Conservation (phyloP, 53 echinoderm and acorn worm genomes). For the Paracentrotus lividus region DNA sequence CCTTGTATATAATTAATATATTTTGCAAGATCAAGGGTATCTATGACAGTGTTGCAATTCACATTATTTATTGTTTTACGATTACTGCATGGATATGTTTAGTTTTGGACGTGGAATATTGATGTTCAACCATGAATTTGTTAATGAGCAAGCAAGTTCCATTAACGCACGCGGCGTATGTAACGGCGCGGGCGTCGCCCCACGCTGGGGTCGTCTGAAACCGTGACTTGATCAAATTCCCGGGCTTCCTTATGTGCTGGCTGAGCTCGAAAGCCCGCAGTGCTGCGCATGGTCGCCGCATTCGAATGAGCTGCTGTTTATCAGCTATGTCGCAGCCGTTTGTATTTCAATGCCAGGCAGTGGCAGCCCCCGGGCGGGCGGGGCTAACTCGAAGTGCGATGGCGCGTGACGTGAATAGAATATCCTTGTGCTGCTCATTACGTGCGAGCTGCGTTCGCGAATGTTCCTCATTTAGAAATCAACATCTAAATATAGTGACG, state of each 20-base stretch:
- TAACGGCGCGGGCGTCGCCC: conserved; percentile 60
- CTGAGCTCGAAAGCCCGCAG: conserved; percentile 68
- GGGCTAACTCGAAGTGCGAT: conserved; percentile 53
- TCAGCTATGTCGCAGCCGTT: conserved; percentile 62
- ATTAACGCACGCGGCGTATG: conserved; percentile 64
- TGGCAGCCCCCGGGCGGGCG: conserved; percentile 74
- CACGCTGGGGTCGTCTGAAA: conserved; percentile 54
- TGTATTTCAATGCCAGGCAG: conserved; percentile 56
- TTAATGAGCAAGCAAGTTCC: conserved; percentile 66
- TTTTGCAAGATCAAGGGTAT: not conserved
- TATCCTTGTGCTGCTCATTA: conserved; percentile 49
- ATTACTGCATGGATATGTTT: not conserved
- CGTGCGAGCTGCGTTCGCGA: conserved; percentile 40
- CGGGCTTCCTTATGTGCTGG: conserved; percentile 54
- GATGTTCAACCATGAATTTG: conserved; percentile 66
- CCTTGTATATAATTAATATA: not conserved
- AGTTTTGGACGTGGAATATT: conserved; percentile 29
- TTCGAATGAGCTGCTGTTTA: conserved; percentile 57
- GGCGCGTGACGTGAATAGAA: conserved; percentile 67
- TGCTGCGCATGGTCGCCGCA: conserved; percentile 69
- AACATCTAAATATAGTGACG: not conserved
- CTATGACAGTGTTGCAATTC: not conserved
- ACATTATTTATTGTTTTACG: not conserved
- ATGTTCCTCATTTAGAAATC: not conserved
- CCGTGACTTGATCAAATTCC: conserved; percentile 76